Evolutionary conservation across 2,888 invertebrate species (phyloP), one percentile per base, ranked within the genome.

Genomic region (Trypoxylon attenuatum): DNA sequence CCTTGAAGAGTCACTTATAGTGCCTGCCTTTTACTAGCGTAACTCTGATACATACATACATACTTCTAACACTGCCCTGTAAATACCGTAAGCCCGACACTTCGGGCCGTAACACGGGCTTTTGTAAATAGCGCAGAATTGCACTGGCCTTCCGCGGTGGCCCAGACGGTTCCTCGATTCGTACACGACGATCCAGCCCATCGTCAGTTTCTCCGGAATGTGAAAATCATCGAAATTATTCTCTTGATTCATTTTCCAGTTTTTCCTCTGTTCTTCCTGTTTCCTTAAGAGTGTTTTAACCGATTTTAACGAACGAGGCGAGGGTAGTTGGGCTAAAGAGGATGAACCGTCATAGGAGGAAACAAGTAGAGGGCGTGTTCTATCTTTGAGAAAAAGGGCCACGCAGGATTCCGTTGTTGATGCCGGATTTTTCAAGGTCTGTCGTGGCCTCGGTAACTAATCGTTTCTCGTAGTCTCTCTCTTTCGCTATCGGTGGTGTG

Each of bases 41-140:
- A 77, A 79, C 55, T 77, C 64, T 67, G 63, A 82, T 78, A n/a
- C n/a, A n/a, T n/a, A n/a, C n/a, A n/a, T n/a, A n/a, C n/a, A n/a
- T n/a, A 79, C 69, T 74, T 80, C 69, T 77, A 81, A 80, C 81
- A 81, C 82, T 82, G 82, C 82, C 82, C 77, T 82, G 82, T 81
- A 82, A 75, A 82, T 79, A 79, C 54, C 67, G 53, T 70, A 25
- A 49, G 65, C 38, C 47, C 38, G 51, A n/a, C 58, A 66, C 54
- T 51, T 59, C 58, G 22, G 13, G 39, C 25, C 29, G 57, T 38
- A 52, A 27, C 52, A 18, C 58, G 52, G 71, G 63, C 45, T 60
- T 63, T 51, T 51, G 42, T 45, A 57, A 46, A 57, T 13, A 53
- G 54, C n/a, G n/a, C n/a, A 51, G 43, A 64, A 33, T 43, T 49